phyloP scores from a whole-genome alignment of 2,888 invertebrate genomes.

The Cheilosia vernalis region DNA sequence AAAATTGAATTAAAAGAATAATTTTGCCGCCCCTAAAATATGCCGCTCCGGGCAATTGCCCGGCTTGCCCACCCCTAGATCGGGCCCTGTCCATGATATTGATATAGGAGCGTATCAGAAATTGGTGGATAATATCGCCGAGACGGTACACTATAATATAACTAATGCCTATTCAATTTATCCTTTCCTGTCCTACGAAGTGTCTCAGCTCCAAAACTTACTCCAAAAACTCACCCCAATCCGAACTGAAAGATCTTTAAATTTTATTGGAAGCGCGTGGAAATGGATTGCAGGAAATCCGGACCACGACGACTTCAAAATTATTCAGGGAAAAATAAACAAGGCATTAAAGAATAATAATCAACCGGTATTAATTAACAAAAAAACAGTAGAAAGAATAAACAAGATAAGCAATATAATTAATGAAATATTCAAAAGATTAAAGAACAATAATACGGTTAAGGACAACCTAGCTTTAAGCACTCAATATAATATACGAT shows the following conservation, averaged over 20 bases:
- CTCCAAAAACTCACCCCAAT: background rate
- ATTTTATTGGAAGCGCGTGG: slow-evolving; percentile 47
- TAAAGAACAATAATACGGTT: slow-evolving; percentile 7
- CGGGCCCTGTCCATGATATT: too few relatives aligned
- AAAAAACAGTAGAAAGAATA: slow-evolving; percentile 32
- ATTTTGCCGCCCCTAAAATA: too few relatives aligned
- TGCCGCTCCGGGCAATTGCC: too few relatives aligned
- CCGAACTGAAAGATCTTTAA: slow-evolving; percentile 26
- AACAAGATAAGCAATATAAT: background rate
- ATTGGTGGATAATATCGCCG: background rate
- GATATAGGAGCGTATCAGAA: background rate
- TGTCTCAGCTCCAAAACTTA: background rate
- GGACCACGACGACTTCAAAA: slow-evolving; percentile 51
- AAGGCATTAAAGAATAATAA: slow-evolving; percentile 41
- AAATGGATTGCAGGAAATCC: slow-evolving; percentile 56
- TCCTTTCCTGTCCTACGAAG: slow-evolving; percentile 11
- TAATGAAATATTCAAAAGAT: slow-evolving; percentile 29
- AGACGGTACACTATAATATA: slow-evolving; percentile 3
- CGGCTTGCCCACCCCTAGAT: too few relatives aligned
- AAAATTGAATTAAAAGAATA: too few relatives aligned
- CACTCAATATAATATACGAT: slow-evolving; percentile 53
- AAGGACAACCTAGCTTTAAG: slow-evolving; percentile 24
- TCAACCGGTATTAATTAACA: slow-evolving; percentile 52
- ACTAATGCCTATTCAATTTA: background rate
- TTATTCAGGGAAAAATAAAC: slow-evolving; percentile 41